phyloP scores from a whole-genome alignment of 30 jellyfish, hydroid and myxozoan species.

The Pelagia noctiluca region DNA sequence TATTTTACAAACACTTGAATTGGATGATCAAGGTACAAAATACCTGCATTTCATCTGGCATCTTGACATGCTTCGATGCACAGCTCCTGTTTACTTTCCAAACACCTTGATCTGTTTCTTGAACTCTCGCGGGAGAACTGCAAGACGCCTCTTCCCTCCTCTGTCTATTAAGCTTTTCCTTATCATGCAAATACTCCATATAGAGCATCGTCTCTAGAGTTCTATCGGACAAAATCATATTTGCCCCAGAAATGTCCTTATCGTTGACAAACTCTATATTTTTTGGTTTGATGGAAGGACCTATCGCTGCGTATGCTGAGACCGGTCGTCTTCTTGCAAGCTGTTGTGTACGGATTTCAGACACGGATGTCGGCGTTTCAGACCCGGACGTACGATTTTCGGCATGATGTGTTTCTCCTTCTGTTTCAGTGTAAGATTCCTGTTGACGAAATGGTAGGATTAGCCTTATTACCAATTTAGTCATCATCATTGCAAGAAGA shows the following conservation, averaged over 20 bases:
- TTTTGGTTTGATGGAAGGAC: slow-evolving; percentile 18
- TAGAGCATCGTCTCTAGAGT: slow-evolving; percentile 34
- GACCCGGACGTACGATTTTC: no score
- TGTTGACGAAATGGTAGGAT: no score
- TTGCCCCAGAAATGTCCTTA: slow-evolving; percentile 37
- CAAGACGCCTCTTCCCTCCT: background rate
- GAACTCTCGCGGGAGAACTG: background rate
- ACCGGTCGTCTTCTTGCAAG: slow-evolving; percentile 22
- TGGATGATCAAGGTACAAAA: no score
- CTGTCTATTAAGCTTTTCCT: slow-evolving; percentile 2
- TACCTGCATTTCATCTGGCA: slow-evolving; percentile 65
- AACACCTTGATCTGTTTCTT: background rate
- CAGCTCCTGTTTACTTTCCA: background rate
- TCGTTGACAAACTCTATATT: slow-evolving; percentile 53
- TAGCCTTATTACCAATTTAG: no score
- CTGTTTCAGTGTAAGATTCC: no score
- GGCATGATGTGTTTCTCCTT: no score
- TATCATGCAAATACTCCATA: slow-evolving; percentile 49
- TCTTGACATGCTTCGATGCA: background rate
- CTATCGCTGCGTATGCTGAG: slow-evolving; percentile 41
- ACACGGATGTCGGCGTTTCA: no score
- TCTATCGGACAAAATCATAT: slow-evolving; percentile 21
- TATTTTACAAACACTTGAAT: no score
- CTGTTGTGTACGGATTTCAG: background rate
- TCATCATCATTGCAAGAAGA: no score